Conservation (phyloP, 2,888 invertebrate genomes). For the Schizaphis graminum region DNA sequence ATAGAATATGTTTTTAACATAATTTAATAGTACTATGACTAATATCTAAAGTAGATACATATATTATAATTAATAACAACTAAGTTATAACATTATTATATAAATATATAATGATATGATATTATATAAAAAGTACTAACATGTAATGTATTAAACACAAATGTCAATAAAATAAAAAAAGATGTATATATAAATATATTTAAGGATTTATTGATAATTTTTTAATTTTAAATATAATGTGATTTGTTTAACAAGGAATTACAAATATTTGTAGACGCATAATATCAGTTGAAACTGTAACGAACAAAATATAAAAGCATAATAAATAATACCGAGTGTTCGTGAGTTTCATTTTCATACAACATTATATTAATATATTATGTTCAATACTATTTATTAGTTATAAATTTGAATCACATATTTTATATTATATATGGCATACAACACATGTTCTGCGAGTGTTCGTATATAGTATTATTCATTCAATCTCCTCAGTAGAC, state of each 20-base stretch:
- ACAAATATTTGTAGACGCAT: not conserved
- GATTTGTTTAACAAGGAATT: not conserved
- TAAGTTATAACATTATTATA: not conserved
- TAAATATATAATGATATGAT: not conserved
- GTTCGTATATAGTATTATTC: not conserved
- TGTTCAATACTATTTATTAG: not conserved
- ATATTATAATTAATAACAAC: not conserved
- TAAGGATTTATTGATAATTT: not conserved
- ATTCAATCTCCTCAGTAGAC: not conserved
- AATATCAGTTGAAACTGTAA: not conserved
- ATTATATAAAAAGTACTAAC: not conserved
- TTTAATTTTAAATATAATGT: not conserved
- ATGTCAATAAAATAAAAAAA: not conserved
- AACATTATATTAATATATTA: no score
- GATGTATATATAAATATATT: not conserved
- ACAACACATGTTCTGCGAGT: not conserved
- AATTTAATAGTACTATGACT: not conserved
- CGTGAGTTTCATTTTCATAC: not conserved
- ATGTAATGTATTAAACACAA: not conserved
- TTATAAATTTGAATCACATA: not conserved
- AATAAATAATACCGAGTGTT: not conserved
- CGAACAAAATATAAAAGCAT: not conserved
- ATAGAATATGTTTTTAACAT: not conserved
- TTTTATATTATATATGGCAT: not conserved
- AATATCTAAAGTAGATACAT: not conserved